phyloP scores from a whole-genome alignment of 2,888 invertebrate genomes.

The Dione vanillae region DNA sequence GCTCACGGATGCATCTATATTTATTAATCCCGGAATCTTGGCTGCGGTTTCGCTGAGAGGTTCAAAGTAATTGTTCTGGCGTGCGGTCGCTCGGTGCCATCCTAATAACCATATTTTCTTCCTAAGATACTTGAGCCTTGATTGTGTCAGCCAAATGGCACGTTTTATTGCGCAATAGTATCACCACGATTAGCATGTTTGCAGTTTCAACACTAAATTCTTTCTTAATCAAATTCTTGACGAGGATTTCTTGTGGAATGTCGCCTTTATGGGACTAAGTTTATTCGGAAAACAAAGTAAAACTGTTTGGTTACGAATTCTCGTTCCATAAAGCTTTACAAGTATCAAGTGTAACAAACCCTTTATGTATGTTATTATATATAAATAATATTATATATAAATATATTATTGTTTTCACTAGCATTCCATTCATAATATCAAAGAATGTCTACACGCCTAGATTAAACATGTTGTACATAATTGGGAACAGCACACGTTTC shows the following conservation, averaged over 20 bases:
- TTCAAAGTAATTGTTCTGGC: conserved; percentile 73
- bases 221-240: conserved; percentile 50
- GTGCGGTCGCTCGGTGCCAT: conserved; percentile 74
- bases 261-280: conserved; percentile 38
- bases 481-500: conserved; percentile 43
- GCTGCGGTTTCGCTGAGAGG: conserved; percentile 72
- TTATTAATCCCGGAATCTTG: conserved; percentile 45
- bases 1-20: conserved; percentile 35
- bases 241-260: conserved; percentile 44
- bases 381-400: conserved; percentile 6
- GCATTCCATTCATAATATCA: not conserved
- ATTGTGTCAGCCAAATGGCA: conserved; percentile 57
- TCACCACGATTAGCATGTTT: conserved; percentile 49
- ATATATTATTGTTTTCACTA: not conserved
- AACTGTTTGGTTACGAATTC: conserved; percentile 23
- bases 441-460: conserved; percentile 24
- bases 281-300: conserved; percentile 26
- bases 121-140: conserved; percentile 68
- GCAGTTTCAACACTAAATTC: conserved; percentile 52
- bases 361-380: not conserved
- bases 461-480: conserved; percentile 43
- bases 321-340: not conserved
- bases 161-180: conserved; percentile 51
- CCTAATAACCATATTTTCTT: conserved; percentile 73
- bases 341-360: no score